Evolutionary conservation across 1,140 invertebrate species (phyloP).

Genomic region (Bombus sylvicola): DNA sequence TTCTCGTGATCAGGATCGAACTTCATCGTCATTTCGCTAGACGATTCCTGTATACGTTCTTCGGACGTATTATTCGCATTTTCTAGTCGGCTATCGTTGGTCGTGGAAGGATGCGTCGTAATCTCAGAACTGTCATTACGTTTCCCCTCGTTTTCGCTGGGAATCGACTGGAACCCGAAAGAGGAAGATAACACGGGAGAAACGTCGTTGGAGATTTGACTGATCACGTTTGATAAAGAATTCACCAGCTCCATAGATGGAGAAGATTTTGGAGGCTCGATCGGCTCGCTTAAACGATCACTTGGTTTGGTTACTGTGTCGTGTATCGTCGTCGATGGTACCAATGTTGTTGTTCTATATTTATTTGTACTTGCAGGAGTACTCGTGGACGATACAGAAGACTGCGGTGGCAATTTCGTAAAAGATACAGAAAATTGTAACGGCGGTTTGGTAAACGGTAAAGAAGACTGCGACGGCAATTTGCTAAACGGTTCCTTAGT

Average conservation of each 20-base stretch:
- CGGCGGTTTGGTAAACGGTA: background rate
- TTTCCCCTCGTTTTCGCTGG: background rate
- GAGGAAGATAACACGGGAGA: background rate
- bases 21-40: background rate
- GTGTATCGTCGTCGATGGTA: constrained; percentile 8
- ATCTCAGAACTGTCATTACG: background rate
- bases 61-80: background rate
- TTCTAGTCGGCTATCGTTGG: no score
- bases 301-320: constrained; percentile 14
- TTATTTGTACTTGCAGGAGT: background rate
- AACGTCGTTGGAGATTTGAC: constrained; percentile 73
- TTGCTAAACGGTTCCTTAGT: background rate
- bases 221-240: constrained; percentile 78
- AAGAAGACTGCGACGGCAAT: background rate
- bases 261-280: constrained; percentile 48
- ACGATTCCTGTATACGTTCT: background rate
- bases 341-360: background rate
- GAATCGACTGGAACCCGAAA: background rate
- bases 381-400: background rate
- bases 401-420: background rate
- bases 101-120: background rate
- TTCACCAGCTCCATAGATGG: constrained; percentile 75
- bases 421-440: background rate
- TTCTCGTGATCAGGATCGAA: background rate
- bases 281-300: background rate